Conservation (phyloP, 1,140 invertebrate genomes). For the Bombus superbus region DNA sequence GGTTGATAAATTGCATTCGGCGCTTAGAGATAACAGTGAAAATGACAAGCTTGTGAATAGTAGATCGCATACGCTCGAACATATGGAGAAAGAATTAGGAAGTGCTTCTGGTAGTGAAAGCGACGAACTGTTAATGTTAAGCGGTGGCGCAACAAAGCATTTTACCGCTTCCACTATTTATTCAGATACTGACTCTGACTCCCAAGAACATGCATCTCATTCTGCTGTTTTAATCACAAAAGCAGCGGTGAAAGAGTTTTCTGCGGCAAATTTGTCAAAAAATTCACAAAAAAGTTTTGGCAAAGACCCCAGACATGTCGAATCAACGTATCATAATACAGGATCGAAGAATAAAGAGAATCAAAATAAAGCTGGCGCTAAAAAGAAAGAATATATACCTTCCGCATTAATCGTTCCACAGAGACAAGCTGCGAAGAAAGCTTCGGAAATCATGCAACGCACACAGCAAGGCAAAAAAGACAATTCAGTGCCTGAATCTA, state of each 20-base stretch:
- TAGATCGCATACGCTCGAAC: constrained; percentile 84
- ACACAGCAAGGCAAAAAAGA: constrained; percentile 77
- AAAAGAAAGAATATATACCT: constrained; percentile 86
- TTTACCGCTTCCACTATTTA: constrained; percentile 86
- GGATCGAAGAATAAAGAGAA: constrained; percentile 80
- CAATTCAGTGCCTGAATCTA: constrained; percentile 53
- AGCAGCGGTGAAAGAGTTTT: constrained; percentile 92
- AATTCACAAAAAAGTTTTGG: constrained; percentile 74
- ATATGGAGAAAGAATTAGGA: constrained; percentile 88
- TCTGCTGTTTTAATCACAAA: constrained; percentile 87
- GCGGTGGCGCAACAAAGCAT: constrained; percentile 73
- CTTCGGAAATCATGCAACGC: constrained; percentile 91
- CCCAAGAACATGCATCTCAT: constrained; percentile 84
- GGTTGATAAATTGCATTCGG: constrained; percentile 65
- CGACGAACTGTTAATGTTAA: constrained; percentile 88
- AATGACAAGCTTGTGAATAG: constrained; percentile 72
- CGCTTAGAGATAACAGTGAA: constrained; percentile 74
- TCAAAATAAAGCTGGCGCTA: constrained; percentile 84
- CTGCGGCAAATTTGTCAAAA: constrained; percentile 78
- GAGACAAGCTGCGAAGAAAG: constrained; percentile 94
- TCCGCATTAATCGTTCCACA: constrained; percentile 95
- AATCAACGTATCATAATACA: constrained; percentile 62
- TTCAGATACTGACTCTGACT: constrained; percentile 89
- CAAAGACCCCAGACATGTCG: constrained; percentile 64
- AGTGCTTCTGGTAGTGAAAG: constrained; percentile 87